These are phyloP conservation scores for Ophion costatus DNA, from an alignment of 2,888 invertebrate species.

Conservation along the genomic window DNA sequence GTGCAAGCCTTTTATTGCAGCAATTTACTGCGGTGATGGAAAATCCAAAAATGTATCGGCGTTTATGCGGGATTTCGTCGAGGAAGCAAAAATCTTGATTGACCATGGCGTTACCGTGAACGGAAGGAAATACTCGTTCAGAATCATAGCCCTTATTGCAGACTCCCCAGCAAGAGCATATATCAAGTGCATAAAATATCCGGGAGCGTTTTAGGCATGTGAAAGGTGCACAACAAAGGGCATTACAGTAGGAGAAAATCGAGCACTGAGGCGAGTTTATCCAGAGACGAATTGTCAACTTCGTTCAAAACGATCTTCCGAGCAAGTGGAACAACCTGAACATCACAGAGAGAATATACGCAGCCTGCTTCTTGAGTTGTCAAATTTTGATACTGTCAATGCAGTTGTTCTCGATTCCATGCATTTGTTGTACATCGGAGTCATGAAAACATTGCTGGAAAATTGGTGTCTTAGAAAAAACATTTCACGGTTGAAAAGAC, in stretches of 20 bases:
- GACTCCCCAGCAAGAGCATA: slow-evolving; percentile 65
- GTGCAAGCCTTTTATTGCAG: not conserved
- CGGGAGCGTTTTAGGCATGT: slow-evolving; percentile 65
- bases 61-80: slow-evolving; percentile 43
- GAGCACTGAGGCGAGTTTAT: slow-evolving; percentile 49
- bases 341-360: slow-evolving; percentile 57
- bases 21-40: not conserved
- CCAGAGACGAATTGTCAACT: slow-evolving; percentile 45
- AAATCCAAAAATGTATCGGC: not conserved
- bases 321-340: slow-evolving; percentile 49
- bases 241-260: slow-evolving; percentile 37
- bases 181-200: slow-evolving; percentile 61
- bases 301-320: slow-evolving; percentile 62
- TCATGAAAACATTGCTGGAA: no score
- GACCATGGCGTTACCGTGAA: slow-evolving; percentile 56
- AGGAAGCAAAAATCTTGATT: slow-evolving; percentile 53
- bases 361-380: no score
- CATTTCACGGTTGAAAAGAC: no score
- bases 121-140: slow-evolving; percentile 49
- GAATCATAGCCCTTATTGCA: slow-evolving; percentile 58
- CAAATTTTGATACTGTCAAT: no score
- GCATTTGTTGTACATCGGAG: no score
- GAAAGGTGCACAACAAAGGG: slow-evolving; percentile 62
- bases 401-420: no score
- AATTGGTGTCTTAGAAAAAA: no score